Percentiles rank a stretch among this genome's conserved stretches.
Conservation (phyloP, 2,113 vertebrate species). For the Heloderma charlesbogerti region DNA sequence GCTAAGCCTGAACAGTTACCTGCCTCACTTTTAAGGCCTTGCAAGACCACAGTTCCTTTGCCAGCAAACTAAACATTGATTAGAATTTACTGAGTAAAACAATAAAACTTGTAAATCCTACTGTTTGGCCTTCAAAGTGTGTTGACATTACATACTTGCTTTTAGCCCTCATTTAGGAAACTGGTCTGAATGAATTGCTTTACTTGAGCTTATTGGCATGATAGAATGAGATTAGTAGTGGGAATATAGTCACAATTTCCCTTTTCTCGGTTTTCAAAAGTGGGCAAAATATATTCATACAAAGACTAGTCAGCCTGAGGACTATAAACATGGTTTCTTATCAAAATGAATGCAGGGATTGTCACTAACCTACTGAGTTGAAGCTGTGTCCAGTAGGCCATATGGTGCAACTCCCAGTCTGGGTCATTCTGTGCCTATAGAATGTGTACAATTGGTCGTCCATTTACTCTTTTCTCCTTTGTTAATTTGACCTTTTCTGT, state of each 20-base stretch:
- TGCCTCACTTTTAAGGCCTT: neutral
- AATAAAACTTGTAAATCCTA: neutral
- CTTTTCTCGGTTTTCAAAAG: neutral
- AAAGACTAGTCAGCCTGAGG: neutral
- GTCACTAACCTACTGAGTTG: neutral
- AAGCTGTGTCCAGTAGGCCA: neutral
- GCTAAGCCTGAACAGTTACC: neutral
- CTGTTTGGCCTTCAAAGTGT: neutral
- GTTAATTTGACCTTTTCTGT: conserved; percentile 18
- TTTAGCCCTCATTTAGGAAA: neutral
- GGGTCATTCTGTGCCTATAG: neutral
- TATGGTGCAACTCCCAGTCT: neutral
- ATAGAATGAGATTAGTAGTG: neutral
- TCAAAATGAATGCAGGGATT: neutral
- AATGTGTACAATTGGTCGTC: neutral
- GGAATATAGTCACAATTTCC: neutral
- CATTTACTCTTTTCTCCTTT: neutral
- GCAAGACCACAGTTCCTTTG: neutral
- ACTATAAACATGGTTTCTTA: neutral
- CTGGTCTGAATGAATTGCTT: neutral
- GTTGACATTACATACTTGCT: neutral
- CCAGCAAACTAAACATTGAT: neutral
- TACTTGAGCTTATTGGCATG: neutral
- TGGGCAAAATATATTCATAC: too few species aligned
- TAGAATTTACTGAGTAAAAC: neutral